These are phyloP conservation scores for Zaprionus taronus DNA, from an alignment of 1,140 invertebrate species.

Conservation along the genomic window DNA sequence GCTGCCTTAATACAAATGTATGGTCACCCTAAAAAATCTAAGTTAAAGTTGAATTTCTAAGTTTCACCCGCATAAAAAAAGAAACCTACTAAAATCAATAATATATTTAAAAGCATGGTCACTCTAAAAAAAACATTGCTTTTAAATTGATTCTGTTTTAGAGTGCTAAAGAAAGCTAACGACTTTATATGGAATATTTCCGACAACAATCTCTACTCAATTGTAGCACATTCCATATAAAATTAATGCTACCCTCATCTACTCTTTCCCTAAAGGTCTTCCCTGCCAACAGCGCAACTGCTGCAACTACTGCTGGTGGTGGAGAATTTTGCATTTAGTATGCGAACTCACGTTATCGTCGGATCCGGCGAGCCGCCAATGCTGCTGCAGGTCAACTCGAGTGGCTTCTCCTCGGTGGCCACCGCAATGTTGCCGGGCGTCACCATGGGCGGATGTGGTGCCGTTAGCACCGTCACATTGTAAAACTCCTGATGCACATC, in stretches of 20 bases:
- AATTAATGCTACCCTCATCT: not conserved
- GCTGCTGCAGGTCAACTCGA: constrained; percentile 92
- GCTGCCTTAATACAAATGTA: too few relatives aligned
- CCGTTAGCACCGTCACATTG: constrained; percentile 93
- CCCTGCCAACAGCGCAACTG: not conserved
- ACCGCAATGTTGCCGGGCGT: constrained; percentile 88
- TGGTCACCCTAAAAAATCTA: not conserved
- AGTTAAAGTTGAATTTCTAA: not conserved
- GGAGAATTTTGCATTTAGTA: constrained; percentile 45
- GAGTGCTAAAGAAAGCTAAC: too few relatives aligned
- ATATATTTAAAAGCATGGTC: too few relatives aligned
- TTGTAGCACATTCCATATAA: not conserved
- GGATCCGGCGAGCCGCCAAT: constrained; percentile 95
- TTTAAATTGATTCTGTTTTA: too few relatives aligned
- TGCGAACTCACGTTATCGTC: constrained; percentile 88
- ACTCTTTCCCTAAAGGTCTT: not conserved
- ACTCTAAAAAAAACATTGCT: too few relatives aligned
- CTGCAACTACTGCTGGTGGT: not conserved
- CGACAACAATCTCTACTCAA: not conserved
- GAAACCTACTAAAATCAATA: too few relatives aligned
- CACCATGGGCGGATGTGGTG: constrained; percentile 92
- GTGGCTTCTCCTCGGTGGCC: constrained; percentile 91
- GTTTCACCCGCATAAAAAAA: too few relatives aligned
- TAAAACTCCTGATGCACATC: constrained; percentile 93
- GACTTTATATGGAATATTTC: too few relatives aligned